Base-by-base conservation (phyloP, 2,797 vertebrate species). In the Sphenopsis melanotis region DNA sequence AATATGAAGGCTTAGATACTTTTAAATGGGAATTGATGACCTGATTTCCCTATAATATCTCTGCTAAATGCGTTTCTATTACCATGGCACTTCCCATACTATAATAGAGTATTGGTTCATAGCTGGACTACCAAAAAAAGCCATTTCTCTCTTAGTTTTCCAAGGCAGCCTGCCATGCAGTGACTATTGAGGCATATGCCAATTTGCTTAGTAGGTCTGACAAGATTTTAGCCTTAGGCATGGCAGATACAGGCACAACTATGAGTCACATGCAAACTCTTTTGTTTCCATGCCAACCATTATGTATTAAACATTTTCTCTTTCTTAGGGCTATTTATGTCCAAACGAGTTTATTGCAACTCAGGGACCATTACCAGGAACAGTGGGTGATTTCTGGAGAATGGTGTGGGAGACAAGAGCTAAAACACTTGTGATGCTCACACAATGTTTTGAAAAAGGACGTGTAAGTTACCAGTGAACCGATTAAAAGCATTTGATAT, bases 341-440 rank as follows among this genome's bases (percentile, higher is more conserved):
- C 99, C 99, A 94, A 99, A 99, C 70, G 99, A 99, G 97, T 99
- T 99, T 97, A 99, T 99, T 93, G 99, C 99, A 90, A 99, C 99
- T 79, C 99, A 99, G 98, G 99, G 99, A 53, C 99, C 99, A 30
- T 97, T 99, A 87, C 99, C 99, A 46, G 99, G 99, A 95, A 99
- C 99, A 2, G 99, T 99, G 93, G 99, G 99, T 4, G 99, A 99
- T 97, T 99, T 99, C 95, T 99, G 99, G 99, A 98, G 99, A 97
- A 99, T 99, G 99, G 99, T 99, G 74, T 99, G 99, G 99, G 99
- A 99, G 97, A 99, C 99, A 0, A 98, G 99, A 97, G 98, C 99
- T 11, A 99, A 98, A 98, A 99, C 99, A 74, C 98, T 99, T 47
- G 99, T 99, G 85, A 99, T 99, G 99, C 98, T 99, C 83, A 99